Percentiles rank a stretch among this genome's conserved stretches.
Evolutionary conservation across 2,888 invertebrate species (phyloP).

Genomic region (Caenorhabditis japonica): DNA sequence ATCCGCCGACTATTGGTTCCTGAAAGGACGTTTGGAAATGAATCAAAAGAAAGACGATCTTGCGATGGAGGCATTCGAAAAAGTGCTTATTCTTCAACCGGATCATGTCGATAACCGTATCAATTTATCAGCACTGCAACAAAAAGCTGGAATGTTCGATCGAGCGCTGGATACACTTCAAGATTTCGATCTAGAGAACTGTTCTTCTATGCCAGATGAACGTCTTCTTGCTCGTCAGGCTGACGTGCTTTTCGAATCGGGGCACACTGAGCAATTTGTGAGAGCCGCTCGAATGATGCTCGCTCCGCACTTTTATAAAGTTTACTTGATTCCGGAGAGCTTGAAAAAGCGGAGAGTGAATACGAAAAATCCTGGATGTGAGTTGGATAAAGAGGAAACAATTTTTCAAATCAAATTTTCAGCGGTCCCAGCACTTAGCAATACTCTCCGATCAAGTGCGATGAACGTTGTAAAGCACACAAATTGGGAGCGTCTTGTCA

Average conservation of each 20-base stretch:
- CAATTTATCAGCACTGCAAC: constrained; percentile 69
- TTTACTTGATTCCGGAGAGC: constrained; percentile 43
- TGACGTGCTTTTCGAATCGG: constrained; percentile 69
- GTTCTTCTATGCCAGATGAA: constrained; percentile 62
- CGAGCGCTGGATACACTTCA: constrained; percentile 70
- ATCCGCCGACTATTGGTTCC: constrained; percentile 37
- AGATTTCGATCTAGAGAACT: constrained; percentile 69
- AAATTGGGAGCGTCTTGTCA: constrained; percentile 64
- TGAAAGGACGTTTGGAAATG: constrained; percentile 44
- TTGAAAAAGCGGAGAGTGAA: constrained; percentile 45
- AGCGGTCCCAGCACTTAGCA: constrained; percentile 45
- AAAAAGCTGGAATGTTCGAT: constrained; percentile 67
- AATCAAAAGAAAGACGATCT: constrained; percentile 50
- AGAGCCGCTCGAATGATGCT: constrained; percentile 67
- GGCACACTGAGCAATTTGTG: constrained; percentile 66
- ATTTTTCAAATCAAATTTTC: constrained; percentile 11
- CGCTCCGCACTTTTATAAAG: constrained; percentile 73
- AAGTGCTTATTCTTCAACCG: constrained; percentile 59
- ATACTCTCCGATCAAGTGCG: constrained; percentile 58
- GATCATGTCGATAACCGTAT: constrained; percentile 73
- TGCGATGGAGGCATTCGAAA: constrained; percentile 65
- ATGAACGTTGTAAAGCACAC: constrained; percentile 63
- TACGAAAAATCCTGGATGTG: constrained; percentile 17
- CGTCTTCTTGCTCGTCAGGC: constrained; percentile 72
- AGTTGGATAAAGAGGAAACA: neutral